Evolutionary conservation across 2,888 invertebrate species (phyloP), one percentile per base, ranked within the genome.

Genomic region (Eucera pruinosa): DNA sequence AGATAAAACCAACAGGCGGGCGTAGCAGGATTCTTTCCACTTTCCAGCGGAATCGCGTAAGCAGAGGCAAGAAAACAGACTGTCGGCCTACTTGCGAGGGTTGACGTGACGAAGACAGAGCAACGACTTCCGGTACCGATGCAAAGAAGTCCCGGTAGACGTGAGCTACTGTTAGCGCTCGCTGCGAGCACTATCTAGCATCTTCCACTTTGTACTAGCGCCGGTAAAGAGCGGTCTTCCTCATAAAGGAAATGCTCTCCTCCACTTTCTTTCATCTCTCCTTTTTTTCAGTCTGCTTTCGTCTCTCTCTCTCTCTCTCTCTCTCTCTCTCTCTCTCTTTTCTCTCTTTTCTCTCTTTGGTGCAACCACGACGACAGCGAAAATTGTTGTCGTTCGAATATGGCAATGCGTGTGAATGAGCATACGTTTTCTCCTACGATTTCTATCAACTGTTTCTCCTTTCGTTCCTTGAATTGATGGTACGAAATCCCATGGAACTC

Each of bases 61-160:
- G 18, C 18, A 18, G 9, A 11, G 5, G 45, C 39, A 39, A 33
- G 54, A 54, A 60, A 60, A 61, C 60, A 66, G 55, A 73, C 73
- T 45, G 66, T 30, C 36, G 43, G 5, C 13, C 5, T 15, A 33
- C 15, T 27, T 57, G 62, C 27, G 39, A 15, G 27, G 62, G 65
- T 72, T 78, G 86, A 85, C 84, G 78, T 76, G 82, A 86, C 73
- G 86, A 86, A 86, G 85, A 83, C 80, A 77, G 79, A 81, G 75
- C 78, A 81, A 82, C 62, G 66, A 71, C 66, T 77, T 77, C 67
- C 77, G 54, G 41, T 20, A 9, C 57, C 36, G 18, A 23, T 41
- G 58, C 45, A 30, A 54, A 60, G 36, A 47, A 62, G 61, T 69
- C 65, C n/a, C 48, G 36, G 47, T 48, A 36, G 61, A 57, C 66